These are phyloP conservation scores for Oceanites oceanicus DNA, from an alignment of 2,113 vertebrate genomes.

Conservation along the genomic window DNA sequence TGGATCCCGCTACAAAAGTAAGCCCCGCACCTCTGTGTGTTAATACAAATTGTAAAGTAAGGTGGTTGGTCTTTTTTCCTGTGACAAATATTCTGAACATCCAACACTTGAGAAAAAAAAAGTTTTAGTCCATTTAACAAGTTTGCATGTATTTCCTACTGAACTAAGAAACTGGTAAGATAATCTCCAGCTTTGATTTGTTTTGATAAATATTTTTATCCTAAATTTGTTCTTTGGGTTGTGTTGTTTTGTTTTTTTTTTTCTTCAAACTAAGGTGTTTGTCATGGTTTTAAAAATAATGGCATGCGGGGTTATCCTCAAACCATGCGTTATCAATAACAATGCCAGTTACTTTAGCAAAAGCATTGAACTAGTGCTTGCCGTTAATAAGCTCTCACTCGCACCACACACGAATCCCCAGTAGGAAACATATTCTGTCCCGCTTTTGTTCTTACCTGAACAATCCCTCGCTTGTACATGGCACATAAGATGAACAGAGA, in stretches of 20 bases:
- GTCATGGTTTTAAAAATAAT: rapidly evolving
- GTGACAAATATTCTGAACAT: background rate
- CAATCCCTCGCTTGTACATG: slow-evolving; percentile 91
- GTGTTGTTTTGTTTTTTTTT: no score
- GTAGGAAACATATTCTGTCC: rapidly evolving
- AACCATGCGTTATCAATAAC: rapidly evolving
- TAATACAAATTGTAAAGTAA: background rate
- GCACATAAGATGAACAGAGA: slow-evolving; percentile 93
- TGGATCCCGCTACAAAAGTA: slow-evolving; percentile 82
- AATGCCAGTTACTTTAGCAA: background rate
- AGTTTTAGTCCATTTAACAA: background rate
- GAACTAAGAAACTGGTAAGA: background rate
- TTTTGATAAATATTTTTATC: background rate
- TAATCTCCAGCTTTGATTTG: background rate
- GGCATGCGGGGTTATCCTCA: background rate
- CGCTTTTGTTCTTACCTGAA: slow-evolving; percentile 79
- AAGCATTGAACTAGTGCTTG: background rate
- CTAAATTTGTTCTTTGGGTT: background rate
- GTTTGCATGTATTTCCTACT: background rate
- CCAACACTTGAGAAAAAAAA: background rate
- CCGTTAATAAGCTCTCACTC: rapidly evolving
- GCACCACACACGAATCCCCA: rapidly evolving
- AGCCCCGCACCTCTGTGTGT: background rate
- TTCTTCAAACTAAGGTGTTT: background rate
- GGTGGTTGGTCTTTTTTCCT: background rate